phyloP scores from a whole-genome alignment of 2,888 invertebrate species.

The Aethes cnicana region DNA sequence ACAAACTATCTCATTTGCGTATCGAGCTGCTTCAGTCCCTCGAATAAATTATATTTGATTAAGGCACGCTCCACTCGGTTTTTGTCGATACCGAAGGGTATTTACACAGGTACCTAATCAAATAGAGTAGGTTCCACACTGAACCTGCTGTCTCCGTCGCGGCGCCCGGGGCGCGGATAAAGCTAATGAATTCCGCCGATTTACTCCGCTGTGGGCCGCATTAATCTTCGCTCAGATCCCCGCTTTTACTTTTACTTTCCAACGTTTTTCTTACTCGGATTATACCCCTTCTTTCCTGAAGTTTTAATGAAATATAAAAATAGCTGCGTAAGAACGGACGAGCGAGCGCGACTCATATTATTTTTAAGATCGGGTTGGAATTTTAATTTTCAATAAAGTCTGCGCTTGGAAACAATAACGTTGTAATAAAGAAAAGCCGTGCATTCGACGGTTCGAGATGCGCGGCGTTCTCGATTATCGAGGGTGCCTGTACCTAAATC shows the following conservation, averaged over 20 bases:
- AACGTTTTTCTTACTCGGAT: conserved; percentile 33
- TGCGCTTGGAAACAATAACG: not conserved
- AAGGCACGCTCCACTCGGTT: conserved; percentile 3
- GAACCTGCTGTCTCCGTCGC: not conserved
- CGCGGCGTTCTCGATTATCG: not conserved
- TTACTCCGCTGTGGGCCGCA: conserved; percentile 38
- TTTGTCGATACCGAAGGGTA: conserved; percentile 6
- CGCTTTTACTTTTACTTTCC: conserved; percentile 40
- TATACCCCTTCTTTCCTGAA: conserved; percentile 32
- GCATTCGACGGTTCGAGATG: not conserved
- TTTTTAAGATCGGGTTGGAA: conserved; percentile 17
- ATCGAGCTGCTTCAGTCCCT: not conserved
- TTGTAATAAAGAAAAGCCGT: not conserved
- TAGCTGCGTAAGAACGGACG: conserved; percentile 18
- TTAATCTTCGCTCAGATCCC: conserved; percentile 46
- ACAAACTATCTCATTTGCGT: not conserved
- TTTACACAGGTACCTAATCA: conserved; percentile 13
- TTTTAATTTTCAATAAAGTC: conserved; percentile 22
- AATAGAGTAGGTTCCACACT: conserved; percentile 4
- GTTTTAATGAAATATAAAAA: conserved; percentile 34
- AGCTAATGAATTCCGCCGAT: conserved; percentile 50
- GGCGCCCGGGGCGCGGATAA: conserved; percentile 32
- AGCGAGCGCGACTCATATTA: conserved; percentile 16
- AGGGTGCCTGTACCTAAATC: conserved; percentile 35
- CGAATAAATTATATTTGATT: conserved; percentile 18